Evolutionary conservation across 2,888 invertebrate species (phyloP), one percentile per base, ranked within the genome.

Genomic region (Selenia dentaria): DNA sequence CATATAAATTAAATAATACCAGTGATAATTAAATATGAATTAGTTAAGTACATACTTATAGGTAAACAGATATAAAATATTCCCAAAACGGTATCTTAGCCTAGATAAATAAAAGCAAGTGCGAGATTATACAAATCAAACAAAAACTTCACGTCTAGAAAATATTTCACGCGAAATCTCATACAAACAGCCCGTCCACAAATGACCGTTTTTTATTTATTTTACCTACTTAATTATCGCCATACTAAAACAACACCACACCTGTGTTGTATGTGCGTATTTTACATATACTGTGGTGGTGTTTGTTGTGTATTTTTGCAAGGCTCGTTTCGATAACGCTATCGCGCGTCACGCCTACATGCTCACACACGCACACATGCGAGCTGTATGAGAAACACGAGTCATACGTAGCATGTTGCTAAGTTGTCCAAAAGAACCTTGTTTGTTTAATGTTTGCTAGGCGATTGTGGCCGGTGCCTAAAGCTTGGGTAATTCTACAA

Each of bases 301-400:
- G 78, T 86, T 87, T 88, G 80, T 88, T 89, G 85, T 89, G 79
- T 89, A 86, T 88, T 89, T 89, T 89, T 82, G 89, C 88, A 85
- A 89, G 85, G 79, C 80, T 75, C 72, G 65, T 52, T 59, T 67
- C 84, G 89, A 89, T 89, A 88, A 79, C 76, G 62, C 73, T 89
- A 89, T 89, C 88, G 83, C 35, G 61, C 49, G 67, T 65, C 80
- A 83, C 85, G 85, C 87, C 83, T 79, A 84, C 86, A 81, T 70
- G 72, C 82, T 67, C 76, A 75, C 37, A 4, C 68, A 55, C 52
- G 47, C 58, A 59, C 73, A 65, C 66, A 64, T 62, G 62, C 48
- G 27, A 8, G 5, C 50, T 35, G 40, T 42, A 45, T 31, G 42
- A 54, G 61, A 66, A 74, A 27, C n/a, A n/a, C 27, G 5, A 4